Base-by-base conservation (phyloP, 2,888 invertebrate species). In the Microdon myrmicae region DNA sequence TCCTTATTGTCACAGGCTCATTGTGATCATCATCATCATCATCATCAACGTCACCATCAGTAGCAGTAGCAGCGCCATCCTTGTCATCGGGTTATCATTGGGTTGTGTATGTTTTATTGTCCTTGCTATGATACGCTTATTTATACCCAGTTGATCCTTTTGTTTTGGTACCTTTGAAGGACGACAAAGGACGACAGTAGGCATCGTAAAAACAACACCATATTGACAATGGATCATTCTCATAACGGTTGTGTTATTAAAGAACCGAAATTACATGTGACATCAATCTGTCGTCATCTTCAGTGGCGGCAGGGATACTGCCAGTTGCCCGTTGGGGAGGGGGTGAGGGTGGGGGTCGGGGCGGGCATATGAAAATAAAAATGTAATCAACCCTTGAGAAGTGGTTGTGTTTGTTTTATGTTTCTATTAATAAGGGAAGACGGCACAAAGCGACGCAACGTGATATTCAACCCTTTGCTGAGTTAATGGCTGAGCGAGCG, bases 221-320 rank as follows among this genome's bases (percentile, higher is more conserved):
- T 58, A 58, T 64, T 58, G 64, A 64, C 64, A 64, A 58, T 58
- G 43, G 51, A 51, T 64, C 58, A 58, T 47, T 53, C 45, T 58
- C 51, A 51, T 51, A 56, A 58, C 51, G 53, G 41, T 58, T 47
- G 31, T 51, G 43, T 58, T 58, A 51, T 53, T 13, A 34, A 10
- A 31, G 14, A 25, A 28, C 7, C n/a, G 25, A 23, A 26, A 47
- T 56, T 26, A 41, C 39, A 45, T 56, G 31, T 51, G 51, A 53
- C 51, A 58, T 53, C 47, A 51, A 64, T 64, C 41, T 43, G 64
- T 51, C 58, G 47, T 43, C 47, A 17, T 41, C 34, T 37, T 31
- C 35, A n/a, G n/a, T n/a, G n/a, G n/a, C n/a, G n/a, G n/a, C n/a
- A n/a, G n/a, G n/a, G n/a, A n/a, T n/a, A n/a, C n/a, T n/a, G n/a